Conservation (phyloP, 2,797 vertebrate species). For the Enteromius mattozi region DNA sequence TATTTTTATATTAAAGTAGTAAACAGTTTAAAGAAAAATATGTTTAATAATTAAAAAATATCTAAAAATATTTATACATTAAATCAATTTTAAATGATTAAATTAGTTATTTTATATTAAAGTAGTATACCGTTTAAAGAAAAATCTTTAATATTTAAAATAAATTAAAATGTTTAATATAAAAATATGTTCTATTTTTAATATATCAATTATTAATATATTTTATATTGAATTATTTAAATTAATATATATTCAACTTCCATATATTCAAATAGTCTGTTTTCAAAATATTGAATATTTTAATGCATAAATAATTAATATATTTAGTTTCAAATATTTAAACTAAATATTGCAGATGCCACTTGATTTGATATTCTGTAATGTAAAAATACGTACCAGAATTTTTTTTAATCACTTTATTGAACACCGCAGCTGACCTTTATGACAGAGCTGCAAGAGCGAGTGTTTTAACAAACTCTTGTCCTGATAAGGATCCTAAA, state of each 20-base stretch:
- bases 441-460: background rate
- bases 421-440: background rate
- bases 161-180: background rate
- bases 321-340: background rate
- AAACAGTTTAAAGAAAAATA: background rate
- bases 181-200: background rate
- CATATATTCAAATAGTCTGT: background rate
- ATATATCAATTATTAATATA: background rate
- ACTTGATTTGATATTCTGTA: background rate
- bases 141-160: background rate
- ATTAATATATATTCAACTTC: background rate
- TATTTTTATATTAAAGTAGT: background rate
- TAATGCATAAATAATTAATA: background rate
- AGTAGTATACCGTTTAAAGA: background rate
- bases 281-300: background rate
- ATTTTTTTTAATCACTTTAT: background rate
- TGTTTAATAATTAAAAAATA: background rate
- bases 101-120: background rate
- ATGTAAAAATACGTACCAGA: background rate
- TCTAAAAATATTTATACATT: background rate
- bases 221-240: background rate
- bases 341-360: background rate
- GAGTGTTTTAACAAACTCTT: slow-evolving; percentile 13
- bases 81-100: background rate
- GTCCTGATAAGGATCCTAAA: background rate